Conservation (phyloP, 2,797 vertebrate species). For the Cryptoblepharus egeriae region DNA sequence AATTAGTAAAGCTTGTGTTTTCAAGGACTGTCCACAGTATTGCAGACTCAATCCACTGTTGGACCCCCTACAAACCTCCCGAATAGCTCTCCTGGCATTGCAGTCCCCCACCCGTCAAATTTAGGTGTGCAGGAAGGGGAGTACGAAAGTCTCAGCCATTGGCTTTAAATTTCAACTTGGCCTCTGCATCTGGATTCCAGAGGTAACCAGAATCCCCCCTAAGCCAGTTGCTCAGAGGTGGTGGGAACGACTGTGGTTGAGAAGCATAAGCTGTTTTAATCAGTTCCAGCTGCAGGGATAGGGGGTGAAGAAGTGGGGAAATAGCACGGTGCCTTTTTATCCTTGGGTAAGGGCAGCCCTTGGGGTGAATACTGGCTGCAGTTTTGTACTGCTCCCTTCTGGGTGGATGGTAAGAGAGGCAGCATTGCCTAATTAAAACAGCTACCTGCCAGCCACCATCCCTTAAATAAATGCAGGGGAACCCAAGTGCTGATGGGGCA, state of each 20-base stretch:
- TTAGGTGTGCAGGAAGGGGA: conserved; percentile 34
- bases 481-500: conserved; percentile 36
- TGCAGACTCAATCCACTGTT: too few species aligned
- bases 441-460: conserved; percentile 41
- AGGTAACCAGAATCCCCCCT: conserved; percentile 65
- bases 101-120: conserved; percentile 19
- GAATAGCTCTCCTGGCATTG: background rate
- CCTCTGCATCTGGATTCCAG: conserved; percentile 77
- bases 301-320: conserved; percentile 49
- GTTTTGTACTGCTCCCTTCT: conserved; percentile 54
- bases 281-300: conserved; percentile 82
- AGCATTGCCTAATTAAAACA: conserved; percentile 48
- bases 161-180: conserved; percentile 69
- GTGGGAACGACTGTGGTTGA: conserved; percentile 72
- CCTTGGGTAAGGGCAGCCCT: conserved; percentile 40
- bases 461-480: conserved; percentile 42
- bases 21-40: background rate
- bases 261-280: conserved; percentile 77
- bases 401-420: conserved; percentile 27
- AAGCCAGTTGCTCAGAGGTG: conserved; percentile 18
- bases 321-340: conserved; percentile 40
- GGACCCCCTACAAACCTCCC: too few species aligned
- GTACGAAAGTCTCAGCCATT: conserved; percentile 44
- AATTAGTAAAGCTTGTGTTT: background rate
- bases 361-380: conserved; percentile 46